Base-by-base conservation (phyloP, 2,113 vertebrate genomes). In the Ranitomeya variabilis region DNA sequence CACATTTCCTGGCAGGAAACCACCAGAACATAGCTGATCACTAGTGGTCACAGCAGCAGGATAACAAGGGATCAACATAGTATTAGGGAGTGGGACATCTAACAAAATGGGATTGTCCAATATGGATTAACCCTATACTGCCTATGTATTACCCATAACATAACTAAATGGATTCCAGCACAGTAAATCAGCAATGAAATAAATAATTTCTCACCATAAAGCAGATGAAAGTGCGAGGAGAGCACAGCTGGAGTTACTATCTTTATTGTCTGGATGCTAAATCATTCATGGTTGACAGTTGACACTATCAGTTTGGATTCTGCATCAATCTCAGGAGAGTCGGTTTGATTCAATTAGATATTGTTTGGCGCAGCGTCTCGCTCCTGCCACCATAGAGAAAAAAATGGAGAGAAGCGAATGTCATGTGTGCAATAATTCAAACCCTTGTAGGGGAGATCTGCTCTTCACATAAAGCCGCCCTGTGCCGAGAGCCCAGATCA, bases 211-310 rank as follows among this genome's bases (percentile, higher is more conserved):
- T 80, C 26, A 12, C 6, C 51, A 77, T 52, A 80, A 18, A 80
- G 7, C 12, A 26, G 54, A 59, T 60, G 57, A 60, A 9, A 15
- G n/a, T 23, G 14, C 52, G 45, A 14, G 31, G 52, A 60, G 74
- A 54, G 31, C 62, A 78, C 69, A 84, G 26, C 66, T 64, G 57
- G 71, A 23, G 80, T 45, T 11, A 77, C 45, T 45, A 13, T 76
- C 73, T 23, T 10, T 76, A 16, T 73, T 6, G 45, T 78, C 67
- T 26, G 19, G 16, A 54, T 69, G 45, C 62, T 76, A 89, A 89
- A 89, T 89, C 81, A 84, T 89, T 89, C 87, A 89, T 67, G 71
- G 84, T 52, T 84, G 71, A 78, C 71, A 77, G 87, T 55, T 83
- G 81, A 84, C 31, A 84, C 55, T 76, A 78, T 89, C 81, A 31